Evolutionary conservation across 37 sponge, comb jelly and placozoan species (phyloP), one percentile per base, ranked within the genome.

Genomic region (Haliclona indistincta): DNA sequence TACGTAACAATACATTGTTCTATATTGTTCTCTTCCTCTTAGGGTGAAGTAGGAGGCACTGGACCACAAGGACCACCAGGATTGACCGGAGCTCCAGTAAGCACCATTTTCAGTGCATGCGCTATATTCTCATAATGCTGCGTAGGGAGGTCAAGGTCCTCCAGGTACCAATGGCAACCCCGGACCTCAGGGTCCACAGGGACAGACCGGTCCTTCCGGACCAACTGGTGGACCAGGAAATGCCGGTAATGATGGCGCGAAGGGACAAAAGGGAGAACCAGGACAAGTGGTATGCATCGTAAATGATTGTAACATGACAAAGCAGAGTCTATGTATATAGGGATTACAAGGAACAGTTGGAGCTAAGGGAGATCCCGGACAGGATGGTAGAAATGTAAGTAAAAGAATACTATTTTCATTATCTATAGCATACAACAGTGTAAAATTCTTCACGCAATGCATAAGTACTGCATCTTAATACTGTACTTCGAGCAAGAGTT

Each of bases 141-240:
- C n/a, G n/a, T n/a, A n/a, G n/a, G n/a, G n/a, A n/a, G n/a, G n/a
- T n/a, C n/a, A n/a, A n/a, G n/a, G n/a, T n/a, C n/a, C n/a, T n/a
- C n/a, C n/a, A n/a, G n/a, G n/a, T n/a, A n/a, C 2, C 30, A 30
- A n/a, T n/a, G n/a, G n/a, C n/a, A n/a, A n/a, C n/a, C n/a, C n/a
- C n/a, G n/a, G n/a, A n/a, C n/a, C n/a, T n/a, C 35, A 75, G 79
- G 79, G 79, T 38, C 35, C 19, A 36, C 19, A 56, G 54, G 82
- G 82, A 51, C 40, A 37, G 13, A 64, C 67, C 51, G 83, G 83
- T 42, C 43, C 17, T 2, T 42, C 74, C 41, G 89, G 89, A 58
- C 64, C 79, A 68, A 11, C 54, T 53, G 89, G 89, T 58, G 45
- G 41, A 40, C 41, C 42, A 30, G 86, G 86, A 67, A 34, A 43